These are phyloP conservation scores for Chinchilla lanigera DNA, from an alignment of 2,113 vertebrate species.

Conservation along the genomic window DNA sequence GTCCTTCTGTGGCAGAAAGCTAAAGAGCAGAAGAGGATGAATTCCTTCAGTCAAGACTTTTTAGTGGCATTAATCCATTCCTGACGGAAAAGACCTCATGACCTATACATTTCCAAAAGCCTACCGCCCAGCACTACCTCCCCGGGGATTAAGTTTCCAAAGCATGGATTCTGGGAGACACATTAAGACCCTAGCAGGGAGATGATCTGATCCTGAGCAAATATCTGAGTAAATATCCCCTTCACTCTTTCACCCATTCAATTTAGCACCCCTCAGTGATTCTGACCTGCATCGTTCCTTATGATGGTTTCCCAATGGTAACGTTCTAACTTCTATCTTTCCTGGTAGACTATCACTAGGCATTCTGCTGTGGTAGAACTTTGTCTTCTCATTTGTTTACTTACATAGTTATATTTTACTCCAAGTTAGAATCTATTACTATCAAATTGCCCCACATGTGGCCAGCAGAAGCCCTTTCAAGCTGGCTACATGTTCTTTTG, in stretches of 20 bases:
- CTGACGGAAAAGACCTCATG: neutral
- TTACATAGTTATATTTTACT: constrained; percentile 18
- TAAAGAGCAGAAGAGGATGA: neutral
- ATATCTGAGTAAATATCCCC: neutral
- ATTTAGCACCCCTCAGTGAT: neutral
- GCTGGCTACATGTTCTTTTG: neutral
- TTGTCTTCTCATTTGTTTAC: neutral
- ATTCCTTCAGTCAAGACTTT: neutral
- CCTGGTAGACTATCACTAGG: constrained; percentile 11
- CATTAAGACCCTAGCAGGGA: neutral
- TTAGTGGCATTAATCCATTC: neutral
- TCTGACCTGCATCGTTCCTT: neutral
- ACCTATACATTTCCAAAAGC: no score
- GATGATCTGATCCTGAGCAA: neutral
- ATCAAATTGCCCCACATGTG: neutral
- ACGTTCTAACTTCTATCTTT: neutral
- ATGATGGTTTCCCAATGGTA: neutral
- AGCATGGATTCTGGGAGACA: no score
- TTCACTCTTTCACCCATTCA: neutral
- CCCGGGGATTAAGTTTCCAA: no score
- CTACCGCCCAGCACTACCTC: neutral
- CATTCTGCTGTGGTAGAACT: neutral
- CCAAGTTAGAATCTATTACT: neutral
- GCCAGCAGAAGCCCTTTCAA: neutral
- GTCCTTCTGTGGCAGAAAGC: neutral